Percentiles rank a stretch among this genome's conserved stretches.
Conservation (phyloP, 2,113 vertebrate genomes). For the Nerophis lumbriciformis region DNA sequence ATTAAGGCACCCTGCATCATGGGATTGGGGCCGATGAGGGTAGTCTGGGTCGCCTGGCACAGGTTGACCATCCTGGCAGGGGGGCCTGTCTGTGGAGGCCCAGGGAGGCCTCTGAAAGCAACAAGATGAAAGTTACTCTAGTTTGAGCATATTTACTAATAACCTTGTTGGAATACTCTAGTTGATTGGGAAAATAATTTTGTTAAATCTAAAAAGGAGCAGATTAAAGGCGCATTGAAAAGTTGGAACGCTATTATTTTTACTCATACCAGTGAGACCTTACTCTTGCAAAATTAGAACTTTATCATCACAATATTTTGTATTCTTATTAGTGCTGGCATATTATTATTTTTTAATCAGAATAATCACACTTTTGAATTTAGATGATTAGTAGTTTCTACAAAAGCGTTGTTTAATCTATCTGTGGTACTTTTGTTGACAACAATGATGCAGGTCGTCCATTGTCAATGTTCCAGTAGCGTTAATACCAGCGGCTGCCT, state of each 20-base stretch:
- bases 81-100: slow-evolving; percentile 61
- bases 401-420: too few species aligned
- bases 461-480: too few species aligned
- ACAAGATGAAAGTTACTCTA: slow-evolving; percentile 11
- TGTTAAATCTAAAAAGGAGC: too few species aligned
- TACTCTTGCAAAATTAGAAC: background rate
- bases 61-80: slow-evolving; percentile 84
- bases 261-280: too few species aligned
- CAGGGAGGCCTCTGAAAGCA: slow-evolving; percentile 52
- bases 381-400: too few species aligned
- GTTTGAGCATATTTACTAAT: background rate
- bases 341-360: too few species aligned
- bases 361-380: too few species aligned
- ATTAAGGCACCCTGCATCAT: slow-evolving; percentile 90
- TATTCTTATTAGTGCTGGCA: too few species aligned
- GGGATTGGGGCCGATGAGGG: slow-evolving; percentile 83
- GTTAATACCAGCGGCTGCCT: too few species aligned
- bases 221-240: background rate
- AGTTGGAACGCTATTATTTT: too few species aligned
- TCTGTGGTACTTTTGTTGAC: too few species aligned
- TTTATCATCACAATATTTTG: background rate
- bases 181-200: background rate
- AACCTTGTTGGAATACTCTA: background rate
- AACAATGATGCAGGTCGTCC: too few species aligned
- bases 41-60: slow-evolving; percentile 75